Percentiles rank a stretch among this genome's conserved stretches.
These are phyloP conservation scores for Notocelia uddmanniana DNA, from an alignment of 2,888 invertebrate species.

Conservation along the genomic window DNA sequence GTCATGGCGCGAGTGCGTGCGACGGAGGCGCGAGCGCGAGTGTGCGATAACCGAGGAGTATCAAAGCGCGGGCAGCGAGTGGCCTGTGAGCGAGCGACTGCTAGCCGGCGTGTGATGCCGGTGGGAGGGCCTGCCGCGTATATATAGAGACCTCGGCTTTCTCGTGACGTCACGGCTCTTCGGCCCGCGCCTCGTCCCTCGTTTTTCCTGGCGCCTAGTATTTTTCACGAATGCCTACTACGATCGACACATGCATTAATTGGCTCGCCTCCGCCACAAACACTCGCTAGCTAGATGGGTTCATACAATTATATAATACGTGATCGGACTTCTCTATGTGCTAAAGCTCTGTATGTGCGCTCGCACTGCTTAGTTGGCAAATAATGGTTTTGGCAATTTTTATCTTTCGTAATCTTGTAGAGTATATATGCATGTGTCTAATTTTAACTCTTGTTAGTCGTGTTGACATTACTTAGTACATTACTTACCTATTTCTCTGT, in stretches of 20 bases:
- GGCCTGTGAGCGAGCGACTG: conserved; percentile 66
- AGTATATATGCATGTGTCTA: conserved; percentile 21
- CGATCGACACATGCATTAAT: conserved; percentile 62
- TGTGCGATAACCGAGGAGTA: conserved; percentile 62
- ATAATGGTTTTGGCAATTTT: conserved; percentile 31
- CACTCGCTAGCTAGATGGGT: conserved; percentile 48
- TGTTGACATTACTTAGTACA: too few species aligned
- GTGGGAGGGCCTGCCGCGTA: conserved; percentile 74
- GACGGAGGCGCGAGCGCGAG: conserved; percentile 66
- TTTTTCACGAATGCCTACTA: conserved; percentile 62
- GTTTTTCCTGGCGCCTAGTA: conserved; percentile 70
- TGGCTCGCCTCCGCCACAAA: conserved; percentile 55
- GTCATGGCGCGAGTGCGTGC: conserved; percentile 77
- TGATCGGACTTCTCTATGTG: neutral
- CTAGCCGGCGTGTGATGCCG: conserved; percentile 74
- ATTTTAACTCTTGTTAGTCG: conserved; percentile 14
- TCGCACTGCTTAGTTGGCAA: conserved; percentile 4
- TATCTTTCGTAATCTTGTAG: conserved; percentile 25
- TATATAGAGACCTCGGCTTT: conserved; percentile 83
- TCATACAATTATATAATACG: conserved; percentile 9
- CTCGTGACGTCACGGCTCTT: conserved; percentile 72
- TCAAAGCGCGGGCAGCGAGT: conserved; percentile 66
- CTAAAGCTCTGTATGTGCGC: neutral
- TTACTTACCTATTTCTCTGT: too few species aligned
- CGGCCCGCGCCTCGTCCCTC: conserved; percentile 60